Evolutionary conservation across 2,888 invertebrate species (phyloP).

Genomic region (Leptogaster cylindrica): DNA sequence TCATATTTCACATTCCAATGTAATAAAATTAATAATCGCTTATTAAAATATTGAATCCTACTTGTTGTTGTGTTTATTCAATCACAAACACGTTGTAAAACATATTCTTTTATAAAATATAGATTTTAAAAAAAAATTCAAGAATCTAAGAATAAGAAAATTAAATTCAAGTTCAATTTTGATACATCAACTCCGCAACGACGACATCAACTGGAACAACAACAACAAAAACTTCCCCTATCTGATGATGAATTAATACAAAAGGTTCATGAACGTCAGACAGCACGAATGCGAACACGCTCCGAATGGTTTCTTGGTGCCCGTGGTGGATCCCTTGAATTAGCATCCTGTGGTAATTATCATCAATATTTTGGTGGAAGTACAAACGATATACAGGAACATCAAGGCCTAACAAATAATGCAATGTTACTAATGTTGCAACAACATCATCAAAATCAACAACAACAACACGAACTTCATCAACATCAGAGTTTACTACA

Average conservation of each 20-base stretch:
- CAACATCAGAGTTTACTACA: too few species aligned
- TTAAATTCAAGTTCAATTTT: conserved; percentile 40
- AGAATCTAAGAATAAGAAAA: conserved; percentile 37
- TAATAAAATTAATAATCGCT: not conserved
- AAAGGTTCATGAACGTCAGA: conserved; percentile 94
- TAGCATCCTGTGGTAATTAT: conserved; percentile 56
- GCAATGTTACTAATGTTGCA: conserved; percentile 51
- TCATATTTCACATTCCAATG: too few species aligned
- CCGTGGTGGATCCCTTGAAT: conserved; percentile 54
- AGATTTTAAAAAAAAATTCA: conserved; percentile 9
- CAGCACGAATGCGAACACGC: conserved; percentile 93
- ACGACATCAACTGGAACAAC: conserved; percentile 13
- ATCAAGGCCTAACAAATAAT: conserved; percentile 49
- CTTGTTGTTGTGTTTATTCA: conserved; percentile 10
- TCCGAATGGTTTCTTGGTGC: conserved; percentile 92
- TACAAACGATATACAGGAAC: conserved; percentile 49
- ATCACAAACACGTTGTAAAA: not conserved
- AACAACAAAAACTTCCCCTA: conserved; percentile 19
- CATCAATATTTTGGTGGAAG: conserved; percentile 50
- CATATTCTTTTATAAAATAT: not conserved
- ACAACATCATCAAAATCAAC: conserved; percentile 46
- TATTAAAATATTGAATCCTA: not conserved
- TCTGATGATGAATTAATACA: conserved; percentile 24
- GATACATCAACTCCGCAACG: conserved; percentile 22
- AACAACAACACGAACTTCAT: conserved; percentile 47